Conservation (phyloP, 2,888 invertebrate species). For the Cetonia aurata region DNA sequence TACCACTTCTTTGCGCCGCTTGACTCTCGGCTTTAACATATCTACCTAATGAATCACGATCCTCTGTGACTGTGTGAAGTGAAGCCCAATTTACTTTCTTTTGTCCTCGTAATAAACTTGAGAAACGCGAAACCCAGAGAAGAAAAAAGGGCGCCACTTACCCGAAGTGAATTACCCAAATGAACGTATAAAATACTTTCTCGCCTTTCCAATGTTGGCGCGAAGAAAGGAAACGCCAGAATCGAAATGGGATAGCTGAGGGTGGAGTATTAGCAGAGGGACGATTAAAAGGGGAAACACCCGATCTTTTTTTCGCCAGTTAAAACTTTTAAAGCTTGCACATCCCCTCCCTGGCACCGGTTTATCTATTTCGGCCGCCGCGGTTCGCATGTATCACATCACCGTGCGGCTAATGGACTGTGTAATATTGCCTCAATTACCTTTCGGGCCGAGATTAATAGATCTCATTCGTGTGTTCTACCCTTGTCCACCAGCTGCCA, state of each 20-base stretch:
- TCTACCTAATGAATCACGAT: too few species aligned
- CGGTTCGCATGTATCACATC: constrained; percentile 55
- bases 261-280: constrained; percentile 8
- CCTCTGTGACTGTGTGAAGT: too few species aligned
- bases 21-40: too few species aligned
- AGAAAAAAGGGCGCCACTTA: constrained; percentile 33
- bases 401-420: constrained; percentile 57
- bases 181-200: constrained; percentile 48
- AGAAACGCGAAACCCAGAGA: constrained; percentile 1
- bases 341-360: constrained; percentile 47
- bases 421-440: constrained; percentile 59
- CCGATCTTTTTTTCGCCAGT: constrained; percentile 39
- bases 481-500: constrained; percentile 53
- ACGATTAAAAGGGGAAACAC: constrained; percentile 38
- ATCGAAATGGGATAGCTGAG: constrained; percentile 19
- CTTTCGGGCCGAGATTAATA: constrained; percentile 56
- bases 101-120: neutral
- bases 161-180: constrained; percentile 48
- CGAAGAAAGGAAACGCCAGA: constrained; percentile 22
- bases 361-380: constrained; percentile 48
- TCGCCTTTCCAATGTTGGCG: constrained; percentile 26
- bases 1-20: too few species aligned
- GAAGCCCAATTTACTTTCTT: neutral
- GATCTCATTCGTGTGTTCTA: constrained; percentile 58
- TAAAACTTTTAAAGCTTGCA: constrained; percentile 53